Evolutionary conservation across 2,113 vertebrate genomes (phyloP), one percentile per base, ranked within the genome.

Genomic region (Dipodomys stephensi): DNA sequence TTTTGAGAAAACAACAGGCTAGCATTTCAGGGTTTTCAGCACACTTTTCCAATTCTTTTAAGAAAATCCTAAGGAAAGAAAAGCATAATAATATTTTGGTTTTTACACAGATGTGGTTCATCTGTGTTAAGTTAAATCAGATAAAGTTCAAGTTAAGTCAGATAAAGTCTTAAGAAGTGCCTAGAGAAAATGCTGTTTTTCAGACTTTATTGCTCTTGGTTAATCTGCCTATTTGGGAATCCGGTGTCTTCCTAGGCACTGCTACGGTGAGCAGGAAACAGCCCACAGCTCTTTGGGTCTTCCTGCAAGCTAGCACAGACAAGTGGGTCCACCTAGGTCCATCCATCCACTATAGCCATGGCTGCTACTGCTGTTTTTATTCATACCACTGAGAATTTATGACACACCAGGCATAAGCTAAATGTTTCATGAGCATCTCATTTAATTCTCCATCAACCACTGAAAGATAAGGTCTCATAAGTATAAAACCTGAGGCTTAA

Each of bases 1-100:
- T 98, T 97, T 99, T 99, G 97, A 99, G 98, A 97, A 99, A 99
- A 94, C 99, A 99, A 39, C 97, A 98, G 94, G 99, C 99, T 90
- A 99, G 98, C 94, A 99, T 97, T 94, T 99, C 99, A 9, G 99
- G 99, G 88, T 99, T 99, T 97, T 99, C 99, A 12, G 97, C 98
- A 74, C 99, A 99, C 91, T 99, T 99, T 98, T 99, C 99, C 97
- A 99, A 96, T 94, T 99, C 99, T 97, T 98, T 99, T 28, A 99
- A 98, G 98, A 99, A 99, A 87, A 98, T 99, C 97, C 99, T 99
- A 92, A 85, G 73, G 49, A 95, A 62, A 91, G 85, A 95, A 39
- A 93, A 95, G 49, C 83, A 79, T 9, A 81, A 94, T 27, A 65
- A 65, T 13, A 44, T 23, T 78, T 92, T 68, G 15, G 68, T 49